A percentile compares a stretch with the other conserved stretches of the same genome.
Conservation (phyloP, 1,140 invertebrate species). For the Ganaspis sp. region DNA sequence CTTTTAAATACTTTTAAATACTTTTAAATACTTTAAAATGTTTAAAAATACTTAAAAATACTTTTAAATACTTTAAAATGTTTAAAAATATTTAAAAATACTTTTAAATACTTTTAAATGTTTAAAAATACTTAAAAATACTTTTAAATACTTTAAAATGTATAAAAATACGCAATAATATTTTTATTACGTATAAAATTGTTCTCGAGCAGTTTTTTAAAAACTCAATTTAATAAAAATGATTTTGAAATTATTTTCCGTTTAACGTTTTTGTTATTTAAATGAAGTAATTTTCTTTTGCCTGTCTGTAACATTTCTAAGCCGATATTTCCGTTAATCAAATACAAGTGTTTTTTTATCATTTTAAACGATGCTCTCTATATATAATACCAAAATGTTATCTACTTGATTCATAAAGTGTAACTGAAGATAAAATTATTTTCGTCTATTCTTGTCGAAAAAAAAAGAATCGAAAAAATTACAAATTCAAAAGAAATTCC, state of each 20-base stretch:
- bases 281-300: neutral
- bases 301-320: neutral
- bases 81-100: too few relatives aligned
- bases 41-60: too few relatives aligned
- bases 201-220: too few relatives aligned
- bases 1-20: too few relatives aligned
- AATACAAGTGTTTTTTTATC: conserved; percentile 14
- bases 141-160: too few relatives aligned
- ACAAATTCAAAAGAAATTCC: neutral
- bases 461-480: neutral
- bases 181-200: too few relatives aligned
- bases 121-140: too few relatives aligned
- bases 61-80: too few relatives aligned
- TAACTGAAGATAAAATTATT: neutral
- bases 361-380: neutral
- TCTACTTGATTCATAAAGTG: conserved; percentile 4
- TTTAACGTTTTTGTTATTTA: neutral
- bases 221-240: neutral
- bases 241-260: neutral
- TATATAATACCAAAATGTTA: neutral
- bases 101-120: too few relatives aligned
- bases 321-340: conserved; percentile 15
- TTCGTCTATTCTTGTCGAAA: too few relatives aligned
- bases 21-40: too few relatives aligned
- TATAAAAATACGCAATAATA: too few relatives aligned